Conservation (phyloP, 2,113 vertebrate genomes). For the Actenoides lindsayi region DNA sequence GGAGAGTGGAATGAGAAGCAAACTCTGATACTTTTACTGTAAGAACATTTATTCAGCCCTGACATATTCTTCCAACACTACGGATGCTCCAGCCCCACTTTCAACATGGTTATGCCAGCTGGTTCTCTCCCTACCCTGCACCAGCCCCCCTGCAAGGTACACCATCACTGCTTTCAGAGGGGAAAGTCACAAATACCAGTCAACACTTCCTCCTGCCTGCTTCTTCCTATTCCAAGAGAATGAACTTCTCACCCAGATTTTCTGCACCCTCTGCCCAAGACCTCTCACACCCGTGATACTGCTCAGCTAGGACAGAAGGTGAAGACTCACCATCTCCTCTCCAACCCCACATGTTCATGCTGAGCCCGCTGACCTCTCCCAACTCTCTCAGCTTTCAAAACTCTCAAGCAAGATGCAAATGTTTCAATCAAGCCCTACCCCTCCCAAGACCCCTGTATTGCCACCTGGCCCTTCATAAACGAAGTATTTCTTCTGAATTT, state of each 20-base stretch:
- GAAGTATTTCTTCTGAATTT: not conserved
- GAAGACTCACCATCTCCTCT: accelerated
- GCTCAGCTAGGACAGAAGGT: accelerated
- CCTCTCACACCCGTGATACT: not conserved
- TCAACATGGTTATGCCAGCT: not conserved
- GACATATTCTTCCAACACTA: not conserved
- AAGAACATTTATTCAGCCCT: not conserved
- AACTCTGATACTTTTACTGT: not conserved
- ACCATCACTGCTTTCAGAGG: not conserved
- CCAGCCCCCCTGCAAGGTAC: not conserved
- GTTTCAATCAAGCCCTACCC: not conserved
- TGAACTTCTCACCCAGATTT: not conserved
- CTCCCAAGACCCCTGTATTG: no score
- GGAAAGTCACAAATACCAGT: not conserved
- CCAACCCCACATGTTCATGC: not conserved
- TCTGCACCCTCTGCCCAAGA: not conserved
- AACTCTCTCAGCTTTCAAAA: not conserved
- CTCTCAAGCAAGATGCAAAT: not conserved
- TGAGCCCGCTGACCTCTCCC: not conserved
- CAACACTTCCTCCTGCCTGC: not conserved
- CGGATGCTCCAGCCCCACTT: accelerated
- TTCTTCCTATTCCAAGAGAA: not conserved
- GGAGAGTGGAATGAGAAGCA: not conserved
- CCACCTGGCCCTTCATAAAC: not conserved
- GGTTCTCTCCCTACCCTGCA: not conserved